A percentile compares a stretch with the other conserved stretches of the same genome.
Conservation (phyloP, 2,113 vertebrate species). For the Actenoides hombroni region DNA sequence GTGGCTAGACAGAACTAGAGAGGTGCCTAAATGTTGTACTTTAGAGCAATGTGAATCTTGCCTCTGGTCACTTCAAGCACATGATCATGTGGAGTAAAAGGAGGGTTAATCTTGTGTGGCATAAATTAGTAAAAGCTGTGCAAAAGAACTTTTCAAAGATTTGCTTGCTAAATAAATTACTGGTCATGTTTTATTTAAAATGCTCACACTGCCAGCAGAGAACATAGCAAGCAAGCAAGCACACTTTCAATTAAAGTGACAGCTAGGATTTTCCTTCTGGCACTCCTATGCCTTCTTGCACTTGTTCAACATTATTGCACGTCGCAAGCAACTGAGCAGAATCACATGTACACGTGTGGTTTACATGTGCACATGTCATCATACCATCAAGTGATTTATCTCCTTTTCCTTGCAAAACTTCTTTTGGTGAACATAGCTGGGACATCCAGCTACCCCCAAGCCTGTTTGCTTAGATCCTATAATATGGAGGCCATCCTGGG, state of each 20-base stretch:
- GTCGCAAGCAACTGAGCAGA: not conserved
- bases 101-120: slow-evolving; percentile 41
- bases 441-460: not conserved
- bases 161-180: slow-evolving; percentile 77
- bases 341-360: rapidly evolving
- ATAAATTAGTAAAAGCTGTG: slow-evolving; percentile 6
- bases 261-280: slow-evolving; percentile 31
- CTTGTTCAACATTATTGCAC: not conserved
- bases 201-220: slow-evolving; percentile 23
- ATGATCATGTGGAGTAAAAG: not conserved
- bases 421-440: not conserved
- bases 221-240: slow-evolving; percentile 34
- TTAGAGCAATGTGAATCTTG: not conserved
- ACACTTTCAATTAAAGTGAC: slow-evolving; percentile 47
- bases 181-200: slow-evolving; percentile 74
- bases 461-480: rapidly evolving
- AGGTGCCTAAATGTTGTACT: not conserved
- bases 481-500: rapidly evolving
- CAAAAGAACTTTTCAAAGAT: slow-evolving; percentile 59
- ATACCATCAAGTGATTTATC: rapidly evolving
- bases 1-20: not conserved
- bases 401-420: not conserved
- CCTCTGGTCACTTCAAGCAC: not conserved
- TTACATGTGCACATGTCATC: rapidly evolving
- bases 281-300: not conserved